Evolutionary conservation across 1,140 invertebrate species (phyloP), one percentile per base, ranked within the genome.

Genomic region (Matsumurasca onukii): DNA sequence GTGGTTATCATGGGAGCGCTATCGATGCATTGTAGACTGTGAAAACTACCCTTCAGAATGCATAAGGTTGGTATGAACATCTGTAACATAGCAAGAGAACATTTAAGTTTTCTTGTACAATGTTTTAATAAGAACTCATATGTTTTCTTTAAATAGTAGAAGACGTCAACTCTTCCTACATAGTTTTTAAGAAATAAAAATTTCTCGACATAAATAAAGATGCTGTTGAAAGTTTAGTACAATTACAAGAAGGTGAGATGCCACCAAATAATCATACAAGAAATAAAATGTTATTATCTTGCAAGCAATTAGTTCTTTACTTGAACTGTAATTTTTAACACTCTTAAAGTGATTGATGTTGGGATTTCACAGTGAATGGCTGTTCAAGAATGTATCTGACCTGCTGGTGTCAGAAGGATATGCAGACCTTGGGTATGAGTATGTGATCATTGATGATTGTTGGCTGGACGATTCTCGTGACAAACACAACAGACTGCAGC

Each of bases 1-100:
- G n/a, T 92, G 89, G 88, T 80, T 91, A 75, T 84, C 89, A 1
- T 92, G 90, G 90, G 83, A 89, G 72, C 79, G 89, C 70, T 92
- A 86, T 75, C 78, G 88, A 51, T 92, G 90, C 76, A 84, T 88
- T 66, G 86, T 80, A 1, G 85, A 92, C 76, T 92, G 90, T 75
- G 75, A 80, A 17, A 82, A 78, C 48, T 86, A 88, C 75, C 88
- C 88, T 13, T 78, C 88, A 72, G 87, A 89, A 73, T 91, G 89
- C 74, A 87, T 91, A 63, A 90, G 85, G 81, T 82, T 72, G 70
- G 27, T 61, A 29, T 3, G n/a, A n/a, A n/a, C 3, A 64, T 12
- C 20, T 39, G 13, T n/a, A 68, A n/a, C n/a, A n/a, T n/a, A n/a
- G n/a, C n/a, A n/a, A n/a, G n/a, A n/a, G n/a, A n/a, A n/a, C n/a